phyloP scores from a whole-genome alignment of 1,140 invertebrate genomes.

The Pseudobourletiella spinata region DNA sequence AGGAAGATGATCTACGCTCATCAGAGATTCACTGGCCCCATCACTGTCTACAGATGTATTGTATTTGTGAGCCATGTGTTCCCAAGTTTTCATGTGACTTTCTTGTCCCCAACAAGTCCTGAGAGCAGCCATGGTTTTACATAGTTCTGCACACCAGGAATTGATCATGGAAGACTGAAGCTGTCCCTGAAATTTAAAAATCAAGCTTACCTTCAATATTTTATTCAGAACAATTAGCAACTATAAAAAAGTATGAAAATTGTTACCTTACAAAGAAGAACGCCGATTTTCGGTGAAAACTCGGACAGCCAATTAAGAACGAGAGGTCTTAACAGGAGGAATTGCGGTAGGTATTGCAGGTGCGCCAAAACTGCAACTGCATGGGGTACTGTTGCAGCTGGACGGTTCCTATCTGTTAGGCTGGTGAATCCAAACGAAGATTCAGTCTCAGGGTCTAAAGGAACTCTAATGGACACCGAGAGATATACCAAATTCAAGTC shows the following conservation, averaged over 20 bases:
- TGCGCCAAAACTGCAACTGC: slow-evolving; percentile 29
- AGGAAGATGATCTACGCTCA: slow-evolving; percentile 10
- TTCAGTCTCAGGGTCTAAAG: slow-evolving; percentile 11
- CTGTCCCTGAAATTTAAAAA: slow-evolving; percentile 25
- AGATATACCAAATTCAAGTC: slow-evolving; percentile 30
- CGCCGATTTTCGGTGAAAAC: slow-evolving; percentile 35
- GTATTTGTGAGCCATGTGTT: too few relatives aligned
- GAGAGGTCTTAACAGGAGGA: slow-evolving; percentile 31
- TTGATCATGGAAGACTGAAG: slow-evolving; percentile 35
- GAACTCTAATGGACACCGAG: slow-evolving; percentile 30
- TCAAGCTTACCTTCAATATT: neutral
- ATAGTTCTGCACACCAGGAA: slow-evolving; percentile 36
- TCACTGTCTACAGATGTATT: too few relatives aligned
- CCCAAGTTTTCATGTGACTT: neutral
- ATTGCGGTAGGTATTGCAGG: slow-evolving; percentile 27
- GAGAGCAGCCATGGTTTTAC: slow-evolving; percentile 31
- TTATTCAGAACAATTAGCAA: too few relatives aligned
- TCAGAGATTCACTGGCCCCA: neutral
- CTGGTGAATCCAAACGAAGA: neutral
- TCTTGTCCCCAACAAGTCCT: slow-evolving; percentile 28
- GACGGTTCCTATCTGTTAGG: slow-evolving; percentile 8
- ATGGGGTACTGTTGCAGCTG: slow-evolving; percentile 29
- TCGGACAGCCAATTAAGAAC: slow-evolving; percentile 30
- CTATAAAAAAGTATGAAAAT: too few relatives aligned
- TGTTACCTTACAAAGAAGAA: slow-evolving; percentile 33